Base-by-base conservation (phyloP, 2,113 vertebrate species). In the Cephalopterus ornatus region DNA sequence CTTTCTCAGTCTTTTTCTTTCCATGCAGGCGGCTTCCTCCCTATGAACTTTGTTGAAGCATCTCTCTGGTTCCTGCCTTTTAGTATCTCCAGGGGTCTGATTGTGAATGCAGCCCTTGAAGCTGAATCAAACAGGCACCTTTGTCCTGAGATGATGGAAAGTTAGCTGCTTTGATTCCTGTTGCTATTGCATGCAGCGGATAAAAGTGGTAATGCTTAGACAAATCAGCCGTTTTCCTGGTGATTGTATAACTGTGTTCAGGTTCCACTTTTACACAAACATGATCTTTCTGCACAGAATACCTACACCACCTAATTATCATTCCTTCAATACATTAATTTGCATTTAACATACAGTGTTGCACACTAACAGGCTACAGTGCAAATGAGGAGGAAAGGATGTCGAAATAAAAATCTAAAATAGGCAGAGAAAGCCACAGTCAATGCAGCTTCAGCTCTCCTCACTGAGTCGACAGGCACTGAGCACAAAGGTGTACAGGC, bases 71-170 rank as follows among this genome's bases (percentile, higher is more conserved):
- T 81, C 72, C 81, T 89, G 95, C 67, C 88, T 97, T 95, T 97
- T 82, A 77, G 92, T 27, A 85, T 85, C 92, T 91, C 94, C 95
- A 95, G 89, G 96, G 84, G 88, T 96, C 92, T 97, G 95, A 97
- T 96, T 97, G 97, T 95, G 92, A 82, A 89, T 83, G 90, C 92
- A 96, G 94, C 88, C 90, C 95, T 96, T 97, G 95, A 97, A 96
- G 93, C 88, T 77, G 91, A 95, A 97, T 97, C 94, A 94, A 96
- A 96, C 73, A 95, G 84, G 56, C 84, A 96, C 94, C 95, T 97
- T 97, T 97, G 95, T 97, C 94, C 84, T 61, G 82, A 92, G 74
- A 93, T 12, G 90, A 94, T 67, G 81, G 89, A 83, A 96, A 95
- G 72, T 95, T 93, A 93, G 87, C 83, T 47, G 89, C 94, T 97